phyloP scores from a whole-genome alignment of 2,113 vertebrate species.

The pig (Sus scrofa) region DNA sequence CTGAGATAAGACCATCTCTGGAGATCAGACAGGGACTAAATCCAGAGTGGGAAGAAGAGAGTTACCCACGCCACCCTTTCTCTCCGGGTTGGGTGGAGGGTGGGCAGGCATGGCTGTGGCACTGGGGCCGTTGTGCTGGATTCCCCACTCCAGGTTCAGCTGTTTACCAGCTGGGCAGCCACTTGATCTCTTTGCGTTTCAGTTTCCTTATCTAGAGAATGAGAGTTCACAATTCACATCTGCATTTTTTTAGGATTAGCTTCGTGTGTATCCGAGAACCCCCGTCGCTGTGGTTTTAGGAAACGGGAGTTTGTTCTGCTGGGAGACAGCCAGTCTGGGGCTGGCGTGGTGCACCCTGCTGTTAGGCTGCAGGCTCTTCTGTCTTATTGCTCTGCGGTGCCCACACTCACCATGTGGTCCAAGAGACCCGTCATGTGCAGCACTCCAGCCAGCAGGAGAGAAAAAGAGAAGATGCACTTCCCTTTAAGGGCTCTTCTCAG shows the following conservation, averaged over 20 bases:
- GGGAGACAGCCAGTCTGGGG: background rate
- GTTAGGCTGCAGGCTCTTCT: background rate
- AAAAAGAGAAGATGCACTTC: background rate
- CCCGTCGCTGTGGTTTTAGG: background rate
- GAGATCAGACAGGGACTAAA: background rate
- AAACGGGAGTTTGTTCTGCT: background rate
- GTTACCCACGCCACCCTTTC: background rate
- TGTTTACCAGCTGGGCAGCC: background rate
- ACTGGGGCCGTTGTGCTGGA: fast-evolving
- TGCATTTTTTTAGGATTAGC: background rate
- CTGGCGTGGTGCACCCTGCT: background rate
- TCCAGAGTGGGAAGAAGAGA: background rate
- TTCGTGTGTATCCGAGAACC: background rate
- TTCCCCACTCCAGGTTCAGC: background rate
- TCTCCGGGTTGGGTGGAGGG: fast-evolving
- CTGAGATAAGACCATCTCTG: background rate
- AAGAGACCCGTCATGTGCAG: background rate
- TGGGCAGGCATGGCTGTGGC: background rate
- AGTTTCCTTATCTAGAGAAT: background rate
- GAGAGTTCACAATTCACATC: background rate
- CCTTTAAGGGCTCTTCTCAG: background rate
- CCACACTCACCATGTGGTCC: background rate
- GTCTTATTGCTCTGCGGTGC: background rate
- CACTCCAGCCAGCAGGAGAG: background rate
- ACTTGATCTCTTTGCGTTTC: background rate